phyloP scores from a whole-genome alignment of 2,797 vertebrate species.

The Calcarius lapponicus region DNA sequence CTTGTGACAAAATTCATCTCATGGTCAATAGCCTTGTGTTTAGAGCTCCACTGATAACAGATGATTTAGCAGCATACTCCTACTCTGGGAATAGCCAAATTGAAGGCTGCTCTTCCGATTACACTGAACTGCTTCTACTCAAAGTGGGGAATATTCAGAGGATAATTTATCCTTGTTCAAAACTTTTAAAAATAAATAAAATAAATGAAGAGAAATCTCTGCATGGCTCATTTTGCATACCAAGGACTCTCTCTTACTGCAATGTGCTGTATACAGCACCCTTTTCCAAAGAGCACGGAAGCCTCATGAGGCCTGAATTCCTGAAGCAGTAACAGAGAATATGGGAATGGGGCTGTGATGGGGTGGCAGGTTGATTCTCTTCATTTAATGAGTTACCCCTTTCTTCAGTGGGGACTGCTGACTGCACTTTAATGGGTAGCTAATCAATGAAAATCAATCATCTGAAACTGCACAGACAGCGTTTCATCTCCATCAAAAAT shows the following conservation, averaged over 20 bases:
- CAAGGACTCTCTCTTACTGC: constrained; percentile 6
- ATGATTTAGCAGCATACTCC: constrained; percentile 57
- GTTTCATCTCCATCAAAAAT: constrained; percentile 57
- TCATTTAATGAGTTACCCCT: constrained; percentile 39
- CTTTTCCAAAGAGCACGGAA: neutral
- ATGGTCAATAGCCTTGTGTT: constrained; percentile 71
- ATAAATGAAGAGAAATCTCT: constrained; percentile 26
- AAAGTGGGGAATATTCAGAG: neutral
- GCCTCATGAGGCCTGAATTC: neutral
- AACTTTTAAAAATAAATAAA: constrained; percentile 57
- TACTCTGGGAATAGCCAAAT: constrained; percentile 49
- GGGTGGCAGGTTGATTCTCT: neutral
- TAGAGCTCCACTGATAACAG: constrained; percentile 62
- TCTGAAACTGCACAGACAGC: constrained; percentile 36
- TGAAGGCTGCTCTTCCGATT: constrained; percentile 37
- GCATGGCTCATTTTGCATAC: constrained; percentile 22
- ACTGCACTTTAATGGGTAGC: constrained; percentile 43
- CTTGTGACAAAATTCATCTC: constrained; percentile 66
- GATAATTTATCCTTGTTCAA: neutral
- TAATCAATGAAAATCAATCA: constrained; percentile 64
- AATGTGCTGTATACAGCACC: neutral
- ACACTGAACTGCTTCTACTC: neutral
- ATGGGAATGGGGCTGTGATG: neutral
- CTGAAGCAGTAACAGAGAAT: neutral
- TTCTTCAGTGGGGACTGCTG: constrained; percentile 5